Conservation (phyloP, 2,113 vertebrate species). For the Ginglymostoma cirratum region DNA sequence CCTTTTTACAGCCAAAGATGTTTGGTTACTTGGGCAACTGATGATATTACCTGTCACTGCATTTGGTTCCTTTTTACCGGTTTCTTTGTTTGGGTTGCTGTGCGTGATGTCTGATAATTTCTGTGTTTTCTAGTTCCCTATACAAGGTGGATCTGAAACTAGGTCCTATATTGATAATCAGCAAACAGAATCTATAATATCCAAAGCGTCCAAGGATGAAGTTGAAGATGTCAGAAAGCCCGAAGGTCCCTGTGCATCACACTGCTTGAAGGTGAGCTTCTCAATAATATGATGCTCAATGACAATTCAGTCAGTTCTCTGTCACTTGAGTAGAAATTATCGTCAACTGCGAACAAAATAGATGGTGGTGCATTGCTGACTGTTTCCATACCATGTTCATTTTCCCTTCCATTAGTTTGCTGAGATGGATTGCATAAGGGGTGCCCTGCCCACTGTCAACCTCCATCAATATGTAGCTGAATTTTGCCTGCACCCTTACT, state of each 20-base stretch:
- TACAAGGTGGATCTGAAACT: neutral
- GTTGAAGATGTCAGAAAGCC: slow-evolving; percentile 50
- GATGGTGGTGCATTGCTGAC: neutral
- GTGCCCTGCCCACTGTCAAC: too few relatives aligned
- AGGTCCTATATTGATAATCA: neutral
- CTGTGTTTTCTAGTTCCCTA: neutral
- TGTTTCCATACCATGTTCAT: neutral
- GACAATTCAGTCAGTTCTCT: neutral
- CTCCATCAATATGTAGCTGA: too few relatives aligned
- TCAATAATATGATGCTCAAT: neutral
- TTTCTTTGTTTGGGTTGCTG: neutral
- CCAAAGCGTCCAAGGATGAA: slow-evolving; percentile 50
- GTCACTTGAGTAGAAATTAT: neutral
- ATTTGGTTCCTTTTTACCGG: too few relatives aligned
- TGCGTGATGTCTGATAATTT: neutral
- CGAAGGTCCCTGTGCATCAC: slow-evolving; percentile 53
- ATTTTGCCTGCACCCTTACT: too few relatives aligned
- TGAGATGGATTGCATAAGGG: neutral
- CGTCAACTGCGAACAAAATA: neutral
- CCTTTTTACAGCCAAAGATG: neutral
- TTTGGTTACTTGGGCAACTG: neutral
- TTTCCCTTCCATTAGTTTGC: neutral
- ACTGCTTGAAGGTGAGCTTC: slow-evolving; percentile 55
- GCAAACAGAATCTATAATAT: neutral
- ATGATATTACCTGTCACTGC: neutral